A percentile compares a stretch with the other conserved stretches of the same genome.
These are phyloP conservation scores for Gonatopus flavifemur DNA, from an alignment of 1,140 invertebrate genomes.

Conservation along the genomic window DNA sequence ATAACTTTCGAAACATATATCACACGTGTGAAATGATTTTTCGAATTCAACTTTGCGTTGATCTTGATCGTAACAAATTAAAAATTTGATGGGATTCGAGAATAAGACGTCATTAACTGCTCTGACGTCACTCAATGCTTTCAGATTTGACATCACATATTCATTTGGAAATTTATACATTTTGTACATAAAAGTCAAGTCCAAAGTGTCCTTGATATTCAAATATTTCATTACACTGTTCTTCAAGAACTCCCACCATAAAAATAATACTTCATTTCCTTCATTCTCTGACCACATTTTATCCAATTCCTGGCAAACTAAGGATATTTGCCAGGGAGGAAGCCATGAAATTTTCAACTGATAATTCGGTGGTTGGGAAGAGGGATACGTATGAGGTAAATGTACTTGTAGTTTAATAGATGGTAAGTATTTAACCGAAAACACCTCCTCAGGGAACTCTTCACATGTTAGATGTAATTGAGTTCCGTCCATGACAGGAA, in stretches of 20 bases:
- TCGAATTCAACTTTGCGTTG: conserved; percentile 14
- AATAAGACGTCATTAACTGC: conserved; percentile 14
- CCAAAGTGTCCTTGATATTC: conserved; percentile 16
- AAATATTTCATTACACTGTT: conserved; percentile 52
- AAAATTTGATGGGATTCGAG: conserved; percentile 15
- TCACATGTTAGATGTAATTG: too few species aligned
- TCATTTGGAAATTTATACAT: conserved; percentile 1
- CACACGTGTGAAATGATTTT: conserved; percentile 16
- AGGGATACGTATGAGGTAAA: conserved; percentile 24
- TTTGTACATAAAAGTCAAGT: conserved; percentile 23
- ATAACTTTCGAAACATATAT: conserved; percentile 23
- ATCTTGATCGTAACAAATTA: conserved; percentile 12
- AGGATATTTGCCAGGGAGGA: conserved; percentile 26
- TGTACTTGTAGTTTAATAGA: conserved; percentile 15
- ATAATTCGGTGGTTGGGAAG: conserved; percentile 18
- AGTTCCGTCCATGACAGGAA: neutral
- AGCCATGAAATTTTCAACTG: conserved; percentile 22
- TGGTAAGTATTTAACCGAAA: conserved; percentile 22
- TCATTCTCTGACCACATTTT: conserved; percentile 58
- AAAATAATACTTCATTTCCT: conserved; percentile 56
- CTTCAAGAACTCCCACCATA: conserved; percentile 61
- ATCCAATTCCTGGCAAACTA: conserved; percentile 40
- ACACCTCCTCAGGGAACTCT: too few species aligned
- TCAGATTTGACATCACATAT: conserved; percentile 2
- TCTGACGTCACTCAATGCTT: conserved; percentile 14